phyloP scores from a whole-genome alignment of 64 coral and sea anemone genomes.

The Stylophora pistillata region DNA sequence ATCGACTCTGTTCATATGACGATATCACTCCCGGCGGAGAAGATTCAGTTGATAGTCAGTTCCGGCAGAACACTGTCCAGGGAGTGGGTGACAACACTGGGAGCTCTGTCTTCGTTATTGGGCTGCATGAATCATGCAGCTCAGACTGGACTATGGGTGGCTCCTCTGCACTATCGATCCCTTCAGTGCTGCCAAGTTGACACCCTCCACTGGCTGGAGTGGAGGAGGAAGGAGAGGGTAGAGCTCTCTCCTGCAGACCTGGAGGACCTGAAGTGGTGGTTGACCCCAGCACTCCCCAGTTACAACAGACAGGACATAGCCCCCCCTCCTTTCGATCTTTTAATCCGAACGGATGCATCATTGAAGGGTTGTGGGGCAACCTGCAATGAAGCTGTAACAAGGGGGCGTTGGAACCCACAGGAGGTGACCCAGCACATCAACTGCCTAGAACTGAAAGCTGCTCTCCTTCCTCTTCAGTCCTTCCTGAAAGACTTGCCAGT shows the following conservation, averaged over 20 bases:
- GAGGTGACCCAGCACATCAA: constrained; percentile 11
- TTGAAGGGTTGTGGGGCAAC: constrained; percentile 32
- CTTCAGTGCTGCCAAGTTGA: constrained; percentile 1
- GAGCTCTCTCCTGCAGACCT: background rate
- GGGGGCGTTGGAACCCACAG: background rate
- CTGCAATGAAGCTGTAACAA: background rate
- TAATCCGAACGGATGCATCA: constrained; percentile 14
- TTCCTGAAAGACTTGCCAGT: constrained; percentile 26
- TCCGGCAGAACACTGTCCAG: no score
- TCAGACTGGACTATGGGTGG: constrained; percentile 31
- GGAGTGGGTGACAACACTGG: constrained; percentile 9
- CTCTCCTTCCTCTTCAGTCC: constrained; percentile 5
- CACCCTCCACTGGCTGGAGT: background rate
- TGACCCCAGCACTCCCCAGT: no score
- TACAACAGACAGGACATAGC: no score
- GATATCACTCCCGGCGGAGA: no score
- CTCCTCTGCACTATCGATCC: constrained; percentile 38
- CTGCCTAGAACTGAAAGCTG: constrained; percentile 26
- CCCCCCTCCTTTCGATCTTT: background rate
- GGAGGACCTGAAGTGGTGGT: constrained; percentile 45
- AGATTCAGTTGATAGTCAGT: no score
- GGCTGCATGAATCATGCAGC: constrained; percentile 44
- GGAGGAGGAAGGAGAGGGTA: background rate
- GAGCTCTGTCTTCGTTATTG: constrained; percentile 4
- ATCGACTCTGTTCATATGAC: no score